These are phyloP conservation scores for Notothenia rossii DNA, from an alignment of 2,113 vertebrate species.

Conservation along the genomic window DNA sequence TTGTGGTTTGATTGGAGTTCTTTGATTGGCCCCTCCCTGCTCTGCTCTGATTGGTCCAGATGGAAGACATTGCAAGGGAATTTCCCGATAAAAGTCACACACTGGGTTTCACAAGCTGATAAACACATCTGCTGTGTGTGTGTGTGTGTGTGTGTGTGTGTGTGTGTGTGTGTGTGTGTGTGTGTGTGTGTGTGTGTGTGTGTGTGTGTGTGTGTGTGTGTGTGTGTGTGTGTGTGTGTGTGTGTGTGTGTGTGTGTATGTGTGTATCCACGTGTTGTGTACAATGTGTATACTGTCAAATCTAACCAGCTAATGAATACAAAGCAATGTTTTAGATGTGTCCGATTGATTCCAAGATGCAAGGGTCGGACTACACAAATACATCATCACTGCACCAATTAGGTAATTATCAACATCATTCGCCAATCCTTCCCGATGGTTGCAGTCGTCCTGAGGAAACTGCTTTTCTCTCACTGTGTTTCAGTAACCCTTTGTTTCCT, in stretches of 20 bases:
- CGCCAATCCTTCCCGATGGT: too few relatives aligned
- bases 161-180: background rate
- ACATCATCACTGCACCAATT: background rate
- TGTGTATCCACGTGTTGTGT: too few relatives aligned
- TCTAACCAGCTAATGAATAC: too few relatives aligned
- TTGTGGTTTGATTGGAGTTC: conserved; percentile 69
- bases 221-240: too few relatives aligned
- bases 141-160: conserved; percentile 5
- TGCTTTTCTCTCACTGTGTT: background rate
- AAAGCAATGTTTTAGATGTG: too few relatives aligned
- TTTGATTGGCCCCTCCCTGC: conserved; percentile 59
- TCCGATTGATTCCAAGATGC: too few relatives aligned
- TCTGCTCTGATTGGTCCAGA: conserved; percentile 71
- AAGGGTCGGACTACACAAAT: too few relatives aligned
- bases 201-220: too few relatives aligned
- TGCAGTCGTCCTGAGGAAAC: background rate
- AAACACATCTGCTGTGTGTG: conserved; percentile 41
- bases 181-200: too few relatives aligned
- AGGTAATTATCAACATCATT: background rate
- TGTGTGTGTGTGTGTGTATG: too few relatives aligned
- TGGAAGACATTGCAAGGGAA: conserved; percentile 63
- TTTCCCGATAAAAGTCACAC: conserved; percentile 56
- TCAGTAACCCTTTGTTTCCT: too few relatives aligned
- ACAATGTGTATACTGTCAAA: too few relatives aligned
- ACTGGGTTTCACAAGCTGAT: conserved; percentile 71